These are phyloP conservation scores for Thalassophryne amazonica DNA, from an alignment of 2,797 vertebrate genomes.

Conservation along the genomic window DNA sequence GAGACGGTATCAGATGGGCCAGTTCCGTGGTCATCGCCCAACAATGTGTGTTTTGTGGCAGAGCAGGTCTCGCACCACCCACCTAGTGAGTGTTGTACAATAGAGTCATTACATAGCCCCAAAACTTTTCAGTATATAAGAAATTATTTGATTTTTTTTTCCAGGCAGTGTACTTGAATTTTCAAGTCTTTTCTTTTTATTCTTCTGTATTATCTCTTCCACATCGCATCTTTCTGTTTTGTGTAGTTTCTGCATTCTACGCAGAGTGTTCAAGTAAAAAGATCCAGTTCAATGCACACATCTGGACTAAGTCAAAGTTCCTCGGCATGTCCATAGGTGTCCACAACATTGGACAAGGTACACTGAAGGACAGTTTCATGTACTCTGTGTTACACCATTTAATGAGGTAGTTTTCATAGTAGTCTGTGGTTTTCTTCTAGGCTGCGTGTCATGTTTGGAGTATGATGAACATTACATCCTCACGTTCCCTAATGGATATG, in stretches of 20 bases:
- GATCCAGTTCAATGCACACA: slow-evolving; percentile 99
- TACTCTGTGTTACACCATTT: neutral
- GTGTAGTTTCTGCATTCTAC: slow-evolving; percentile 97
- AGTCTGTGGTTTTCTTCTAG: slow-evolving; percentile 58
- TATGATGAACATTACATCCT: slow-evolving; percentile 98
- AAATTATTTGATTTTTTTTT: neutral
- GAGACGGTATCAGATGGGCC: slow-evolving; percentile 91
- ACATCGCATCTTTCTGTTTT: neutral
- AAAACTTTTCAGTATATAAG: neutral
- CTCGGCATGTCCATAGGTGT: slow-evolving; percentile 98
- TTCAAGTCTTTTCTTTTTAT: neutral
- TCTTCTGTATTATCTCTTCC: neutral
- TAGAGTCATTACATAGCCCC: neutral
- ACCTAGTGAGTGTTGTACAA: slow-evolving; percentile 85
- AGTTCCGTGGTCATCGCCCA: slow-evolving; percentile 87
- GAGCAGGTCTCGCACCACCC: slow-evolving; percentile 99
- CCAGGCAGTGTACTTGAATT: no score
- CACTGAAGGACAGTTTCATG: neutral
- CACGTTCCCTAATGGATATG: slow-evolving; percentile 97
- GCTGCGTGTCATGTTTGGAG: slow-evolving; percentile 95
- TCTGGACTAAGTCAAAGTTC: slow-evolving; percentile 99
- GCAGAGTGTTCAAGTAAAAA: slow-evolving; percentile 94
- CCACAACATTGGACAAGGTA: slow-evolving; percentile 99
- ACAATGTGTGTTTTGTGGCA: slow-evolving; percentile 93
- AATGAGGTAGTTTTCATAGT: neutral